Evolutionary conservation across 2,797 vertebrate species (phyloP), one percentile per base, ranked within the genome.

Genomic region (Chaunax sp.): DNA sequence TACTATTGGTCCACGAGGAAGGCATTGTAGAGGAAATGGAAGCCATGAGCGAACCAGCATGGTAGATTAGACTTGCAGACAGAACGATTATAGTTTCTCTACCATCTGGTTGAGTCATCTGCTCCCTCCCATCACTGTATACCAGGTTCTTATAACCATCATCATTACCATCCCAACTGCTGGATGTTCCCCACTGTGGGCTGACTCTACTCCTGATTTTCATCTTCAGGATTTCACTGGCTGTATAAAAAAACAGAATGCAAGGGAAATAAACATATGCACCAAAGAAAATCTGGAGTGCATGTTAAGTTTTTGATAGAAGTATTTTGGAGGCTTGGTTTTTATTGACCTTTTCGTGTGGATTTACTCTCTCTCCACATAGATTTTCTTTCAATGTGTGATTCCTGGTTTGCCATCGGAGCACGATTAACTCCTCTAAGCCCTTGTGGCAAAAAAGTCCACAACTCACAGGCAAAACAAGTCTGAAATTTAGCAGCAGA

Each of bases 31-130:
- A 63, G 60, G 64, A 88, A 86, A 78, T 53, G 59, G 65, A 82
- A 49, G 69, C 76, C 65, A 72, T 66, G 76, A 83, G 65, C 22
- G 30, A 66, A 85, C 38, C 63, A 80, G 80, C 72, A 69, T 69
- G 81, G 72, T 75, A 72, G 82, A 70, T 75, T 55, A 59, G 82
- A 81, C 75, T 82, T 50, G 10, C 52, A 87, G 72, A 85, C 72
- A 13, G 50, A 77, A 80, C 38, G 65, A 78, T 90, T 82, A 83
- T 77, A 47, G 70, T 56, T 70, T 26, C 67, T 71, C 38, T 4
- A 44, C 92, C 90, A 90, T 90, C 92, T 91, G 92, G 69, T 69
- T 58, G 77, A 84, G 80, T 88, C 87, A 79, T 90, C 87, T 87
- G 86, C 53, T 64, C 40, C 9, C 73, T 30, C 30, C 62, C 77